Percentiles rank a stretch among this genome's conserved stretches.
phyloP scores from a whole-genome alignment of 2,797 vertebrate species.

The Pelodytes ibericus region DNA sequence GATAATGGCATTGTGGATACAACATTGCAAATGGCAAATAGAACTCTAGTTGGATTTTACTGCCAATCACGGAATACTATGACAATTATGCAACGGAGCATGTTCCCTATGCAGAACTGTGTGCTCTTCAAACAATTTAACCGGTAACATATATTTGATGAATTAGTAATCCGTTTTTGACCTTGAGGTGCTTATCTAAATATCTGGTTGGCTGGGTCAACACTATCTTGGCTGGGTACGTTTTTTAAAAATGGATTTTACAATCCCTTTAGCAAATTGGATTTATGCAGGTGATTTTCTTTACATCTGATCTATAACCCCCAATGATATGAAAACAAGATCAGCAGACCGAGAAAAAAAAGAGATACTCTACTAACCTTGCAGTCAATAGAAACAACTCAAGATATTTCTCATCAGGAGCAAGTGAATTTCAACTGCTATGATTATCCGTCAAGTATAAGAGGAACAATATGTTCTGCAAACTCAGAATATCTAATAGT shows the following conservation, averaged over 20 bases:
- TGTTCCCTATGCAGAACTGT: slow-evolving; percentile 60
- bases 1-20: slow-evolving; percentile 77
- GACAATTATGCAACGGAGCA: slow-evolving; percentile 64
- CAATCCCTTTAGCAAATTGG: slow-evolving; percentile 61
- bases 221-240: slow-evolving; percentile 64
- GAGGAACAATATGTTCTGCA: not conserved
- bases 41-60: slow-evolving; percentile 61
- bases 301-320: slow-evolving; percentile 54
- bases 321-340: slow-evolving; percentile 27
- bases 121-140: slow-evolving; percentile 67
- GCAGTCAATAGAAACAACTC: slow-evolving; percentile 23
- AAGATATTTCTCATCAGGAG: slow-evolving; percentile 19
- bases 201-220: slow-evolving; percentile 65
- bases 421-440: slow-evolving; percentile 18
- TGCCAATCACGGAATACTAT: slow-evolving; percentile 55
- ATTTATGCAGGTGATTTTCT: slow-evolving; percentile 51
- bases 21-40: slow-evolving; percentile 75
- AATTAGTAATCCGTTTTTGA: slow-evolving; percentile 72
- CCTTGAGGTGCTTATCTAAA: slow-evolving; percentile 69
- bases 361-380: slow-evolving; percentile 20
- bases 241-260: slow-evolving; percentile 72
- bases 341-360: slow-evolving; percentile 11
- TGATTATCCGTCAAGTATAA: slow-evolving; percentile 20
- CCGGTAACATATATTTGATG: slow-evolving; percentile 67
- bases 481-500: not conserved